Base-by-base conservation (phyloP, 2,797 vertebrate species). In the Syngnathus rostellatus region DNA sequence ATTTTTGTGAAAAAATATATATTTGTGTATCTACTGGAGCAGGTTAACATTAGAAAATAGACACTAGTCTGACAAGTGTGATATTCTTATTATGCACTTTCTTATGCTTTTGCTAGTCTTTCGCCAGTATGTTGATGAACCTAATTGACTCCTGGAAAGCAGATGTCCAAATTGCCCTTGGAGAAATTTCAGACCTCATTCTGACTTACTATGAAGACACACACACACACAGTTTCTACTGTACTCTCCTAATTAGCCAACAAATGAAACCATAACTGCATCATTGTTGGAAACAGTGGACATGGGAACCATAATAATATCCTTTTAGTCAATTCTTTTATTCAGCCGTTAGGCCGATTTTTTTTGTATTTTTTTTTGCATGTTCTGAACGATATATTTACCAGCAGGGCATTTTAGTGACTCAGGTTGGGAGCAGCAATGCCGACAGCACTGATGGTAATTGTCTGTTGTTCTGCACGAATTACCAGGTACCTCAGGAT, bases 401-500 rank as follows among this genome's bases (percentile, higher is more conserved):
- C 67, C 68, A 72, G 2, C 65, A 67, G 58, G 43, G 6, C n/a
- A 59, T 62, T 58, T 55, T 73, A 71, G 69, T 53, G 19, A 48
- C 72, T 66, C 69, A 61, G 63, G 60, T 71, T 71, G 70, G 5
- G 53, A 25, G 9, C 53, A 31, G 53, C 72, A 70, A 64, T 10
- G 17, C 60, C 39, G 60, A 67, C 63, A 67, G 63, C 57, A 57
- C 60, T 23, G 37, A 60, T 54, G 2, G 9, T 7, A 38, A 60
- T 38, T 62, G 65, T 65, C 65, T 73, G 45, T 69, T 0, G 57
- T 63, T 37, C 17, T 0, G 16, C 3, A 31, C 46, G 10, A 63
- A 21, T 75, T 19, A 8, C 19, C 79, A 98, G 96, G 95, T 97
- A 81, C 96, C 95, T 83, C 94, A 95, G 69, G 95, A 97, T 84